Evolutionary conservation across 2,888 invertebrate genomes (phyloP), one percentile per base, ranked within the genome.

Genomic region (Mimumesa dahlbomi): DNA sequence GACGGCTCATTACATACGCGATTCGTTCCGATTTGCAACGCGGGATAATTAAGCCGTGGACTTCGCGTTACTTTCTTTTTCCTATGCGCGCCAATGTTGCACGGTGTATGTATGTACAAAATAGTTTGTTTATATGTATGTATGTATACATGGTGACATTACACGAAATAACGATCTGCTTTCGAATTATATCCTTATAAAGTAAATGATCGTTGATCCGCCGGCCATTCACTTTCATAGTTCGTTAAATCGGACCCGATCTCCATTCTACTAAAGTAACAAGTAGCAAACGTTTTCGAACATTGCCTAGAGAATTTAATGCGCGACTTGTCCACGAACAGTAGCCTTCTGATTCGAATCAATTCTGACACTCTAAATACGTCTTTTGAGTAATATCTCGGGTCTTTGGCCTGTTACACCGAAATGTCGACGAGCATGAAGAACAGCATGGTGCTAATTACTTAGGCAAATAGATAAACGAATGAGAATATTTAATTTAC

Each of bases 131-230:
- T n/a, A n/a, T n/a, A n/a, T n/a, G n/a, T n/a, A n/a, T n/a, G n/a
- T n/a, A n/a, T n/a, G n/a, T n/a, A n/a, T n/a, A n/a, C 31, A 11
- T 22, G 7, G 22, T 34, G 36, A 65, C 46, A 48, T 59, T 29
- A 46, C 40, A 57, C 29, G 69, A 21, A 42, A 34, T 14, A 14
- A 38, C 34, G 63, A 58, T 54, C 36, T 52, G 14, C 31, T 70
- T 49, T 58, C 46, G 50, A 64, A 64, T 59, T 59, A 42, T 13
- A 34, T 31, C 52, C 42, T 48, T 72, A 65, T 61, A 59, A 25
- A 42, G 56, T 29, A 52, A 52, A 49, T 7, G 43, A 40, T 19
- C 13, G 11, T 16, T 14, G 14, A 21, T 18, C 43, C 38, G 13
- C n/a, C 4, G 14, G 13, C 38, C 42, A 48, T 11, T 53, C 18